Base-by-base conservation (phyloP, 2,888 invertebrate genomes). In the Drosophila fulvimacula region DNA sequence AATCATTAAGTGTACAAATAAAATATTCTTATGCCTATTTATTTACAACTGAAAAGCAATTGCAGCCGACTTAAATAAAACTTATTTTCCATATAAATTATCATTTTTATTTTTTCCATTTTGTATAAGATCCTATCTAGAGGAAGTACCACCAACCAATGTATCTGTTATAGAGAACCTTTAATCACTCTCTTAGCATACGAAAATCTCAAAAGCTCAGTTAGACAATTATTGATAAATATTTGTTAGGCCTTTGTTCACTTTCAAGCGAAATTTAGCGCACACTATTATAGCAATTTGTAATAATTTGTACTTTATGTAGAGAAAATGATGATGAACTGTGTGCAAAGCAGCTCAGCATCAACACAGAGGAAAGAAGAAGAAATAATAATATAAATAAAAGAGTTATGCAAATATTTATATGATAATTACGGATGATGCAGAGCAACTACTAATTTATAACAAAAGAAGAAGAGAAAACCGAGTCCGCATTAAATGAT, bases 351-450 rank as follows among this genome's bases (percentile, higher is more conserved):
- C 51, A 71, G 52, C 66, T 65, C 24, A 59, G 65, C 36, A 70
- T 78, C 60, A 52, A 52, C 62, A 65, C 60, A 42, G 69, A 73
- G 67, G 59, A 61, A 62, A 62, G 69, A 62, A 73, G 53, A 64
- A 56, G 17, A 63, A 39, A 36, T 38, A 34, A 57, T 15, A 58
- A 66, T 49, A 72, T 67, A 55, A 72, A 69, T 56, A 75, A 72
- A 78, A 78, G 79, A 76, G 73, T 81, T 80, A 82, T 73, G 74
- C 73, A 88, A 86, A 83, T 83, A 86, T 88, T 81, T 80, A 88
- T 86, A 88, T 73, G 59, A 88, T 82, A 73, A 82, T 69, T 88
- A 83, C 71, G 57, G 79, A 79, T 74, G 86, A 88, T 82, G 79
- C 79, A 87, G 76, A 78, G 71, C 76, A 82, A 81, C 51, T 51